Evolutionary conservation across 2,113 vertebrate species (phyloP).

Genomic region (Chaetodon trifascialis): DNA sequence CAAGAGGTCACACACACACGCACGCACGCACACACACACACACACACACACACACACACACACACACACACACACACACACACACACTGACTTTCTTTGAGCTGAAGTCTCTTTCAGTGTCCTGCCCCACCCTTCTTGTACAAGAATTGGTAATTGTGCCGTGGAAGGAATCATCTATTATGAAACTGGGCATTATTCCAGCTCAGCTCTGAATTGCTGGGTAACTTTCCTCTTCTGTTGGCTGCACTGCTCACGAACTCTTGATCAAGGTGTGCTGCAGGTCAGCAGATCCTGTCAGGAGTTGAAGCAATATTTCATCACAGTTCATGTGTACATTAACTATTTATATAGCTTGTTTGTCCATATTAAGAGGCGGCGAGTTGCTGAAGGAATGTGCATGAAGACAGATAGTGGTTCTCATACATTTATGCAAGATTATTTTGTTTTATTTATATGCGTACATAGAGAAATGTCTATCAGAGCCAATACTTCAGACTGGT

Average conservation of each 20-base stretch:
- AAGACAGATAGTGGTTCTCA: not conserved
- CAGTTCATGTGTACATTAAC: too few species aligned
- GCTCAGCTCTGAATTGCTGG: constrained; percentile 9
- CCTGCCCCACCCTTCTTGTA: constrained; percentile 28
- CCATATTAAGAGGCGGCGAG: not conserved
- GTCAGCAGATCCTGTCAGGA: not conserved
- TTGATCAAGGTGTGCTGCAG: not conserved
- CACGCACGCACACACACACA: not conserved
- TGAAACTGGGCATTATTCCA: constrained; percentile 26
- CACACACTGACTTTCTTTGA: constrained; percentile 24
- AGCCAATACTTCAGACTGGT: too few species aligned
- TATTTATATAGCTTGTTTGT: not conserved
- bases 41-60: constrained; percentile 10
- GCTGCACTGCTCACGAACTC: not conserved
- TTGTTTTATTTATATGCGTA: not conserved
- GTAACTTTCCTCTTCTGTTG: constrained; percentile 15
- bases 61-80: constrained; percentile 36
- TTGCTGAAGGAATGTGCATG: not conserved
- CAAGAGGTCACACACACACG: constrained; percentile 16
- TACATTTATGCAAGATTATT: not conserved
- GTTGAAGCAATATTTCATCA: not conserved
- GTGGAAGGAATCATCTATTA: constrained; percentile 16
- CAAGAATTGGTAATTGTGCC: constrained; percentile 47
- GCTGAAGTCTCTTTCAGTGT: constrained; percentile 12
- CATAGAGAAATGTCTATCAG: not conserved